Percentiles rank a stretch among this genome's conserved stretches.
These are phyloP conservation scores for Semotilus atromaculatus DNA, from an alignment of 2,797 vertebrate genomes.

Conservation along the genomic window DNA sequence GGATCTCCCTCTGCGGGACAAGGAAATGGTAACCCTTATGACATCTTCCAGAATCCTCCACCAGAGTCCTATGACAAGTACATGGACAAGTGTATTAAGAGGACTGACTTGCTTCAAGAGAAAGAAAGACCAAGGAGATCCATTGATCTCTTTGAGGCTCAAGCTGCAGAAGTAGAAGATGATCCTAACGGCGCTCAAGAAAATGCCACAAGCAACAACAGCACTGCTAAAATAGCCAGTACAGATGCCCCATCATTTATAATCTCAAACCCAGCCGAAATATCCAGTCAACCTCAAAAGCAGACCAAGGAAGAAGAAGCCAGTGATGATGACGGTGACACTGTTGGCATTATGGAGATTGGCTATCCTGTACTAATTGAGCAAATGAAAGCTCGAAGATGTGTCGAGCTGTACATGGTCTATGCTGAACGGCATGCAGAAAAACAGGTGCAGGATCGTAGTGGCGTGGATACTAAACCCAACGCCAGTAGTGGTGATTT, in stretches of 20 bases:
- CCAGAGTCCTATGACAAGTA: conserved; percentile 70
- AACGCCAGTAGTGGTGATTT: not conserved
- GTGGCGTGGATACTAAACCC: rapidly evolving
- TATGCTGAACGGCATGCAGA: conserved; percentile 64
- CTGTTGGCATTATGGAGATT: conserved; percentile 76
- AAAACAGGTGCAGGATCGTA: conserved; percentile 38
- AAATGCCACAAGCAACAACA: conserved; percentile 20
- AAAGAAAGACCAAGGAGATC: conserved; percentile 50
- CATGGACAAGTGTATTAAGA: conserved; percentile 78
- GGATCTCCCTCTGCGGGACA: conserved; percentile 67
- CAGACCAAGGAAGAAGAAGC: not conserved
- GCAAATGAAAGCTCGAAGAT: conserved; percentile 75
- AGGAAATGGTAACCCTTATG: conserved; percentile 75
- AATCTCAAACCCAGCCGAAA: conserved; percentile 18
- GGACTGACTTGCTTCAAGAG: conserved; percentile 68
- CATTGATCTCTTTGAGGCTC: conserved; percentile 16
- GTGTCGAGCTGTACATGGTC: conserved; percentile 73
- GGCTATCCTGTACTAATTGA: conserved; percentile 77
- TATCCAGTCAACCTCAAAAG: conserved; percentile 20
- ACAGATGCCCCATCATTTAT: conserved; percentile 9
- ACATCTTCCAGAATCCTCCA: conserved; percentile 70
- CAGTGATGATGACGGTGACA: conserved; percentile 59
- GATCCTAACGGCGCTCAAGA: not conserved
- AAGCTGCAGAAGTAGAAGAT: not conserved
- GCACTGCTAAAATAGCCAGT: not conserved